These are phyloP conservation scores for Drosophila fuyamai DNA, from an alignment of 1,140 invertebrate genomes.

Conservation along the genomic window DNA sequence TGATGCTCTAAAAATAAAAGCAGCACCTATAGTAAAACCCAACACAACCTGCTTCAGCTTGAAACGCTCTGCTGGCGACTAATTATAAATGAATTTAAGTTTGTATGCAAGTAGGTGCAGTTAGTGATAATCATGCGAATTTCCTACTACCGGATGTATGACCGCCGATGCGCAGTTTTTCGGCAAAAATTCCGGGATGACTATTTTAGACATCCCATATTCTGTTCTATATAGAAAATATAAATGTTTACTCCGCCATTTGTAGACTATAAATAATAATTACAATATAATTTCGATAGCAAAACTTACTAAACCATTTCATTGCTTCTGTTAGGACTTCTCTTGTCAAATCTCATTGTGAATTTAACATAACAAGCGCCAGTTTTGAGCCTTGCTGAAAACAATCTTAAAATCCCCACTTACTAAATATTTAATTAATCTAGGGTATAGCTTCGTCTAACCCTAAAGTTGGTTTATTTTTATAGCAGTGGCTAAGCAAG, in stretches of 20 bases:
- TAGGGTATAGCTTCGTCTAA: conserved; percentile 22
- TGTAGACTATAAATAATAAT: not conserved
- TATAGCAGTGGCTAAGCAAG: conserved; percentile 28
- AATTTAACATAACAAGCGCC: too few species aligned
- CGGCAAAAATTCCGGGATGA: not conserved
- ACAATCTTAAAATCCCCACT: not conserved
- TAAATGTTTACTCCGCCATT: not conserved
- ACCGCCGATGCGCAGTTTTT: not conserved
- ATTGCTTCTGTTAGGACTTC: not conserved
- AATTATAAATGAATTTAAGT: conserved; percentile 39
- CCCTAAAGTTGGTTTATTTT: conserved; percentile 11
- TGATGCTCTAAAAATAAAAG: conserved; percentile 48
- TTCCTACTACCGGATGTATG: conserved; percentile 45
- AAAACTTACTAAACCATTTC: not conserved
- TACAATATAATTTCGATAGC: not conserved
- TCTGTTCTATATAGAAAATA: not conserved
- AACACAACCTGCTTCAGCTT: conserved; percentile 5
- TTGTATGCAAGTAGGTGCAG: conserved; percentile 31
- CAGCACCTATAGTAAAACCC: conserved; percentile 19
- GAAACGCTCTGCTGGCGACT: conserved; percentile 33
- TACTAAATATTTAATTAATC: conserved; percentile 2
- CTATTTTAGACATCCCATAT: not conserved
- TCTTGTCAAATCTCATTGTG: not conserved
- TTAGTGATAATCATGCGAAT: conserved; percentile 54
- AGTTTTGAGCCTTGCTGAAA: not conserved